These are phyloP conservation scores for Apodemia hepburni DNA, from an alignment of 2,888 invertebrate species.

Conservation along the genomic window DNA sequence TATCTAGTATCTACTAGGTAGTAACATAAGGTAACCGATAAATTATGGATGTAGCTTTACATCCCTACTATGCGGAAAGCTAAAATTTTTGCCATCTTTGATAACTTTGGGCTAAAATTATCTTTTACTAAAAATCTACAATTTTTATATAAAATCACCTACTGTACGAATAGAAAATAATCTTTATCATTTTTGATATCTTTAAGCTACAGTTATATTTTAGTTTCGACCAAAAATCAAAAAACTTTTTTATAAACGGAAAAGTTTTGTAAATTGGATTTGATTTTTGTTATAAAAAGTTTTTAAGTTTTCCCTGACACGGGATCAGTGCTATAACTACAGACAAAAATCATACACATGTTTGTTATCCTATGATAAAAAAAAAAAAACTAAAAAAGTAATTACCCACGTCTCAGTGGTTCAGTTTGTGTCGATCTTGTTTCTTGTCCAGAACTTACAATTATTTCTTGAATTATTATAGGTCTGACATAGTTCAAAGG, in stretches of 20 bases:
- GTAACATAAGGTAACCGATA: background rate
- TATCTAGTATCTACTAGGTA: too few relatives aligned
- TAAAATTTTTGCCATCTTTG: too few relatives aligned
- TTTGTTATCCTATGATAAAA: background rate
- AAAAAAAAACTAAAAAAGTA: background rate
- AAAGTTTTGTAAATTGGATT: too few relatives aligned
- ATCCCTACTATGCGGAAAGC: background rate
- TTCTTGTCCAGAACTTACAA: background rate
- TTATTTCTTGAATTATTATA: conserved; percentile 7
- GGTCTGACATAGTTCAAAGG: background rate
- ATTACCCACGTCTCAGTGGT: conserved; percentile 20
- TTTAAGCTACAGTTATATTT: background rate
- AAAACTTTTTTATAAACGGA: too few relatives aligned
- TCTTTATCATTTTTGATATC: background rate
- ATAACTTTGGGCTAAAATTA: too few relatives aligned
- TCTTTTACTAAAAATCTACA: too few relatives aligned
- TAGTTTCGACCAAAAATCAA: too few relatives aligned
- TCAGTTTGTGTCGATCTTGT: conserved; percentile 18
- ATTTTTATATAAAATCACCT: too few relatives aligned
- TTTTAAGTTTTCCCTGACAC: too few relatives aligned
- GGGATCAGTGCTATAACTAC: too few relatives aligned
- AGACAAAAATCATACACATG: background rate
- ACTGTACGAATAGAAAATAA: too few relatives aligned
- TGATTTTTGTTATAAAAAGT: too few relatives aligned
- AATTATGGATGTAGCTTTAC: background rate